phyloP scores from a whole-genome alignment of 2,113 vertebrate species.

The Oncorhynchus keta region DNA sequence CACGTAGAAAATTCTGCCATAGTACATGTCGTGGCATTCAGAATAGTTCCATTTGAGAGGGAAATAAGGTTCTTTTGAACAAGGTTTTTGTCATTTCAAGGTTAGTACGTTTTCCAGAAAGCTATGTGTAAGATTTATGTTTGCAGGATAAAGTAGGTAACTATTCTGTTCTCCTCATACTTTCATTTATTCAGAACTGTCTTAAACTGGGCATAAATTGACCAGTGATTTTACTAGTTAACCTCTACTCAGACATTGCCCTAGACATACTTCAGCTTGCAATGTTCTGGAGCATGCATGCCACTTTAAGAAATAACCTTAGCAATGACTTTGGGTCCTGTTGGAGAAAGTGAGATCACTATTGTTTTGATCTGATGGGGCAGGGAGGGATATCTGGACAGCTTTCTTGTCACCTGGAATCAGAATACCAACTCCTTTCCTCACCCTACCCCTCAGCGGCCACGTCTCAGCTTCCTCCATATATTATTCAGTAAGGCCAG shows the following conservation, averaged over 20 bases:
- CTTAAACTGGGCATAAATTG: not conserved
- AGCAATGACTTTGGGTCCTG: conserved; percentile 37
- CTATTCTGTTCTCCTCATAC: not conserved
- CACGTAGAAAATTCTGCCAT: conserved; percentile 9
- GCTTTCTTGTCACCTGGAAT: conserved; percentile 24
- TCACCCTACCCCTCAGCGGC: conserved; percentile 11
- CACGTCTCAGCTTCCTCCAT: conserved; percentile 26
- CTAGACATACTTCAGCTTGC: not conserved
- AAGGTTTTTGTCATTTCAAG: not conserved
- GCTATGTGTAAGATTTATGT: not conserved
- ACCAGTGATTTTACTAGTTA: not conserved
- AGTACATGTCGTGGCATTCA: not conserved
- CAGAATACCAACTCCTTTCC: conserved; percentile 6
- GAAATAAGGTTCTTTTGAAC: not conserved
- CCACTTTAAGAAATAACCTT: conserved; percentile 33
- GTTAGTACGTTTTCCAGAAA: not conserved
- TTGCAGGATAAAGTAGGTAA: not conserved
- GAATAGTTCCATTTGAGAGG: not conserved
- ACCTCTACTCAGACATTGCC: not conserved
- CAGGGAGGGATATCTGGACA: conserved; percentile 18
- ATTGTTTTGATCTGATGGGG: conserved; percentile 35
- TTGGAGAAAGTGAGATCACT: conserved; percentile 30
- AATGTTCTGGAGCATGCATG: not conserved
- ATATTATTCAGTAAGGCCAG: conserved; percentile 30
- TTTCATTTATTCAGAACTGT: not conserved